Evolutionary conservation across 37 sponge, comb jelly and placozoan genomes (phyloP), one percentile per base, ranked within the genome.

Genomic region (Cliona cf. orientalis): DNA sequence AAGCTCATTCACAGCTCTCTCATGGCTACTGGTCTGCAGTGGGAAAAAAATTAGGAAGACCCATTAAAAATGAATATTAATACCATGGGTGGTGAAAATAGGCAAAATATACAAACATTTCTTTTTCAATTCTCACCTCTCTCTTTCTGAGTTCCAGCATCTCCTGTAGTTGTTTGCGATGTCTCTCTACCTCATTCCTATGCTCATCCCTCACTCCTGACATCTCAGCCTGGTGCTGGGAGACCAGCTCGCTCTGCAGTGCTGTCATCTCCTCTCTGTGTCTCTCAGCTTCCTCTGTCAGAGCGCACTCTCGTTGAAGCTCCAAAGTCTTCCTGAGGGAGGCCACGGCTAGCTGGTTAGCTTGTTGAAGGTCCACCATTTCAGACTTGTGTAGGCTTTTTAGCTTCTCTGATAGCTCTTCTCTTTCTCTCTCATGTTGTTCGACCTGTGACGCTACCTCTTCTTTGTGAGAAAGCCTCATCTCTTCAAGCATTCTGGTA

Each of bases 331-430:
- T 90, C 76, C 66, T 85, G 29, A 91, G 58, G 5, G 83, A 69
- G 19, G 61, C 70, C 14, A 80, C 80, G 2, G 92, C 84, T 23
- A 91, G 56, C 78, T 85, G 74, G 75, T 90, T 76, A 7, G 95
- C 91, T 35, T 74, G 59, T 23, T 80, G 91, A 3, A 78, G 69
- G 19, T 71, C 71, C 42, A 58, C 44, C 25, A 78, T 26, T 57
- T 89, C 84, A 25, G 35, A 53, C 17, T 43, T 56, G 77, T 87
- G 79, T 49, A 60, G 46, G 0, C 71, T 63, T 11, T 23, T 21
- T 19, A 86, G 72, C 44, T 71, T 63, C 40, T 60, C 28, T 9
- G 19, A 37, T 1, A 72, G 63, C 9, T 2, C 38, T n/a, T 67
- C 25, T 66, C 36, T 73, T 36, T 72, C 62, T 40, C 28, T 41